A percentile compares a stretch with the other conserved stretches of the same genome.
These are phyloP conservation scores for Lasioglossum baleicum DNA, from an alignment of 1,140 invertebrate species.

Conservation along the genomic window DNA sequence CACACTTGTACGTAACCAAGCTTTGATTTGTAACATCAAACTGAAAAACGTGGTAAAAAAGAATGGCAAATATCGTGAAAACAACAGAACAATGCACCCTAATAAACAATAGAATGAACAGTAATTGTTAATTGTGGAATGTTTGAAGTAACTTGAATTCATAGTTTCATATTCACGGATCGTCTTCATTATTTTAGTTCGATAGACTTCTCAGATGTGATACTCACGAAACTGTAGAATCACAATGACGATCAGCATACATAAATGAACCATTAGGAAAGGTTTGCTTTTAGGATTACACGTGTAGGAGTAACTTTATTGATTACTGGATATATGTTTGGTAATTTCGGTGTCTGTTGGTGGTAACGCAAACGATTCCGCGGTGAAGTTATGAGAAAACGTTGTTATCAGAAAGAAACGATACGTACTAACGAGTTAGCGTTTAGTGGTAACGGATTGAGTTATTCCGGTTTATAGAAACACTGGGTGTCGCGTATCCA, in stretches of 20 bases:
- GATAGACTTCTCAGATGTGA: neutral
- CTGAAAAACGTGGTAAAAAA: too few relatives aligned
- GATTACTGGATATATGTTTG: too few relatives aligned
- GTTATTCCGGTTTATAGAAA: slow-evolving; percentile 34
- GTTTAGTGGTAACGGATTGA: slow-evolving; percentile 8
- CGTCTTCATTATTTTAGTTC: neutral
- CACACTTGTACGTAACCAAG: too few relatives aligned
- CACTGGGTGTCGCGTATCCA: slow-evolving; percentile 22
- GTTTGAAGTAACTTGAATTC: neutral
- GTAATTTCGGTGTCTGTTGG: neutral
- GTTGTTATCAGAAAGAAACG: slow-evolving; percentile 10
- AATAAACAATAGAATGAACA: neutral
- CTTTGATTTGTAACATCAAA: neutral
- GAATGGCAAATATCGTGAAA: neutral
- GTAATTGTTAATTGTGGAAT: neutral
- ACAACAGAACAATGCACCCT: too few relatives aligned
- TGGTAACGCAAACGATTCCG: neutral
- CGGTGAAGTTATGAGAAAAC: slow-evolving; percentile 14
- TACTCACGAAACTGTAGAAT: neutral
- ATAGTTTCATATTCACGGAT: slow-evolving; percentile 1
- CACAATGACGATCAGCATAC: neutral
- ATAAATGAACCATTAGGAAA: slow-evolving; percentile 9
- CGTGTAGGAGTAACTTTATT: neutral
- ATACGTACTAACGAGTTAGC: neutral
- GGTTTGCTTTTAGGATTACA: neutral